Conservation (phyloP, 2,113 vertebrate genomes). For the Drymodes brunneopygia region DNA sequence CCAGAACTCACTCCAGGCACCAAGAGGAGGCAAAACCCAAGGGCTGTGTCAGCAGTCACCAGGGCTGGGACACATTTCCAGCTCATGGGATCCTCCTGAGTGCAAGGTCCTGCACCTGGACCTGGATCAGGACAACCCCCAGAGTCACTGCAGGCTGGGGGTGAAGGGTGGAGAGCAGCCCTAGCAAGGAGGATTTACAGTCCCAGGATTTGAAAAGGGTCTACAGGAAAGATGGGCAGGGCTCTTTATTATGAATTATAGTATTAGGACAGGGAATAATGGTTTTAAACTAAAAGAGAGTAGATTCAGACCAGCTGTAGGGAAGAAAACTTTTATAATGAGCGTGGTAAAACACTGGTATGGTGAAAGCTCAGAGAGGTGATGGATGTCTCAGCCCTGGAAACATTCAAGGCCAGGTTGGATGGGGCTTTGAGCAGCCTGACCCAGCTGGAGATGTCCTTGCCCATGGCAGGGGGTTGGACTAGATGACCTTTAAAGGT, state of each 20-base stretch:
- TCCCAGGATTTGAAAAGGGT: background rate
- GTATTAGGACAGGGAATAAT: background rate
- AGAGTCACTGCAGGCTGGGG: background rate
- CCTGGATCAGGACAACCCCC: background rate
- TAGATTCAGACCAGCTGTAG: background rate
- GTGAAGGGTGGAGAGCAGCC: background rate
- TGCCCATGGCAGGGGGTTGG: background rate
- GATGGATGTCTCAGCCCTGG: background rate
- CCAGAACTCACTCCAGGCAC: background rate
- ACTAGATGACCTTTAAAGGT: background rate
- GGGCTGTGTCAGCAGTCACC: background rate
- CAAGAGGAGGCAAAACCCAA: background rate
- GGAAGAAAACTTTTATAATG: background rate
- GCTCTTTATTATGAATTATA: background rate
- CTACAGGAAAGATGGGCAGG: background rate
- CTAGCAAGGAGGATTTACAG: background rate
- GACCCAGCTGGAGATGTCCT: background rate
- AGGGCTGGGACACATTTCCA: background rate
- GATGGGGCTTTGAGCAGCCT: background rate
- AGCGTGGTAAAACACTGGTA: background rate
- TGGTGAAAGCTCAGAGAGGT: background rate
- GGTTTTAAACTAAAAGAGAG: background rate
- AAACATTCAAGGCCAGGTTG: background rate
- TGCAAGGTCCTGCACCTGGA: background rate
- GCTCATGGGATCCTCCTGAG: background rate